These are phyloP conservation scores for Zaprionus africanus DNA, from an alignment of 1,140 invertebrate genomes.

Conservation along the genomic window DNA sequence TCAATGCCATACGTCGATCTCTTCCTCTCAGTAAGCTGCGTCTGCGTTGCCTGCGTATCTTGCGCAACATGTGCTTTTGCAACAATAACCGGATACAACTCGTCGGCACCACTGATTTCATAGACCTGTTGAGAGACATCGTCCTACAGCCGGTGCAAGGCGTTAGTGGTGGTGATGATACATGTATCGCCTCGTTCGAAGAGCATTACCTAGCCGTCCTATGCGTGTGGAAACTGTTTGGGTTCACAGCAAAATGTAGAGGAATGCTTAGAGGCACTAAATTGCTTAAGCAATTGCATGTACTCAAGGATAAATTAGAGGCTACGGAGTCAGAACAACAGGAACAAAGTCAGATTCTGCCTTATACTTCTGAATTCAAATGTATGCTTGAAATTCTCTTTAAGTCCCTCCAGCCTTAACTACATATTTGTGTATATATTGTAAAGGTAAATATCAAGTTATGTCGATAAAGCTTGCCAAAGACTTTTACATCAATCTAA, in stretches of 20 bases:
- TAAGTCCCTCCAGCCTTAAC: conserved; percentile 21
- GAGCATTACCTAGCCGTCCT: conserved; percentile 62
- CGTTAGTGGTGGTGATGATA: neutral
- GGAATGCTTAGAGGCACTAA: conserved; percentile 68
- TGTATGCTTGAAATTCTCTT: conserved; percentile 20
- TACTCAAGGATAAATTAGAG: conserved; percentile 39
- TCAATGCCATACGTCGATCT: conserved; percentile 39
- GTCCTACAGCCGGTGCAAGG: conserved; percentile 24
- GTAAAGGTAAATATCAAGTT: too few relatives aligned
- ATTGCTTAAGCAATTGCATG: conserved; percentile 42
- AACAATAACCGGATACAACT: conserved; percentile 56
- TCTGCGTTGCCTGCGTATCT: conserved; percentile 57
- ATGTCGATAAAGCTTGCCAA: too few relatives aligned
- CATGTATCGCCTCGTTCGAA: conserved; percentile 32
- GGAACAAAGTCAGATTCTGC: neutral
- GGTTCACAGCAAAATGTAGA: conserved; percentile 64
- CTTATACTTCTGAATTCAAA: conserved; percentile 25
- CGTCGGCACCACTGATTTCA: conserved; percentile 43
- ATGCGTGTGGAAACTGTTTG: conserved; percentile 71
- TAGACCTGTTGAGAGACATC: conserved; percentile 57
- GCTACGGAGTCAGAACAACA: conserved; percentile 4
- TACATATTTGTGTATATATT: too few relatives aligned
- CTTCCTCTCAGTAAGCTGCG: conserved; percentile 32
- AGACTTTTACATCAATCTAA: too few relatives aligned
- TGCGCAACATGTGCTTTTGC: conserved; percentile 78